Evolutionary conservation across 1,140 invertebrate species (phyloP).

Genomic region (Pseudomyrmex pallidus): DNA sequence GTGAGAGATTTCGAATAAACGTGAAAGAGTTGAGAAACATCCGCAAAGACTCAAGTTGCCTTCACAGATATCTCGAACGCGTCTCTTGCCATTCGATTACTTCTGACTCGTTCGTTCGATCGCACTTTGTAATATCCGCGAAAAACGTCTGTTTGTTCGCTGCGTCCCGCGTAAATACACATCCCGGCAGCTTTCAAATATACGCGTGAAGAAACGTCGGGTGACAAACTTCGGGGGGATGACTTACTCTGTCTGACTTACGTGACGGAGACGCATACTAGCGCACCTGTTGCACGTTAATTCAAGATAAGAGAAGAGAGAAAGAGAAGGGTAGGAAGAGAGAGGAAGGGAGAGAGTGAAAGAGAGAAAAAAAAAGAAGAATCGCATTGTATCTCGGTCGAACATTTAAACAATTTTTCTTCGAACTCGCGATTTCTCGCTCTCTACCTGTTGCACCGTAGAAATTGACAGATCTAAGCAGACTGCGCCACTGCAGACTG

Average conservation of each 20-base stretch:
- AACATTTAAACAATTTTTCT: constrained; percentile 80
- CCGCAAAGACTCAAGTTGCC: too few relatives aligned
- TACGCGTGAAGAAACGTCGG: constrained; percentile 17
- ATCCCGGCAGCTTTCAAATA: constrained; percentile 26
- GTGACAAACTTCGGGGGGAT: constrained; percentile 63
- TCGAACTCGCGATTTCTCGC: constrained; percentile 61
- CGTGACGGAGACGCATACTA: constrained; percentile 67
- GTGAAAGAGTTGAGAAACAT: too few relatives aligned
- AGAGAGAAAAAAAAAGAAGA: constrained; percentile 59
- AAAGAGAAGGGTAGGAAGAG: neutral
- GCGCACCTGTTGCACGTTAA: constrained; percentile 81
- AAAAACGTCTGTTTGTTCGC: constrained; percentile 6
- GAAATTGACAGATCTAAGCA: constrained; percentile 8
- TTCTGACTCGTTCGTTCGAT: neutral
- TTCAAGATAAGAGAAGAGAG: constrained; percentile 76
- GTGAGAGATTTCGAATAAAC: too few relatives aligned
- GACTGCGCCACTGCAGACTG: neutral
- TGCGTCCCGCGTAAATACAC: neutral
- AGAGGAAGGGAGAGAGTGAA: neutral
- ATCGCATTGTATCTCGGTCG: constrained; percentile 71
- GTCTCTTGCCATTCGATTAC: too few relatives aligned
- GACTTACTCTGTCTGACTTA: constrained; percentile 66
- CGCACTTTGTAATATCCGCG: neutral
- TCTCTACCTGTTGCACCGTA: constrained; percentile 72
- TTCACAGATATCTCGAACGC: too few relatives aligned